These are phyloP conservation scores for Bombus balteatus DNA, from an alignment of 1,140 invertebrate species.

Conservation along the genomic window DNA sequence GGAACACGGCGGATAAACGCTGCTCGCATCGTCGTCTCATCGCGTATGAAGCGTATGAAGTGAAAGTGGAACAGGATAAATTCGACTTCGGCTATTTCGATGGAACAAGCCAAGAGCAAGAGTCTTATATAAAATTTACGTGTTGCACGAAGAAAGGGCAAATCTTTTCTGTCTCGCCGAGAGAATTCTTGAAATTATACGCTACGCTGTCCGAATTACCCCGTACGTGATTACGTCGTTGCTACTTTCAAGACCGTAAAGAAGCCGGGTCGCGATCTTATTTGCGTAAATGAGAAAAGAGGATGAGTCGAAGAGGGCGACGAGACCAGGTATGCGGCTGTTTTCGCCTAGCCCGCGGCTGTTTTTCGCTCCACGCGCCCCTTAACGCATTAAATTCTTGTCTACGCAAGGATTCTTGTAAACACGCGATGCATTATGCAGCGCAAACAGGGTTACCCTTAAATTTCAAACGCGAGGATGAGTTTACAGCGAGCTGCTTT, in stretches of 20 bases:
- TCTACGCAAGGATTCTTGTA: constrained; percentile 14
- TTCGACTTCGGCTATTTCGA: neutral
- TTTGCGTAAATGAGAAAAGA: constrained; percentile 17
- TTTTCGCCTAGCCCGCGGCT: neutral
- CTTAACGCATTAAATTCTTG: constrained; percentile 14
- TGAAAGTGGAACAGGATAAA: too few relatives aligned
- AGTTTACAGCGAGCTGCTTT: neutral
- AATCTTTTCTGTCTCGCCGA: neutral
- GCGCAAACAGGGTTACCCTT: constrained; percentile 4
- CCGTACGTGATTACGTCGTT: neutral
- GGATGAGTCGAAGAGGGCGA: neutral
- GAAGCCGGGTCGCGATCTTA: neutral
- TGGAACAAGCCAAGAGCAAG: neutral
- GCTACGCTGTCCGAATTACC: neutral
- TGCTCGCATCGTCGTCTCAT: too few relatives aligned
- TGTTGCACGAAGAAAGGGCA: too few relatives aligned
- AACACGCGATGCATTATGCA: constrained; percentile 24
- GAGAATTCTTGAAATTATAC: neutral
- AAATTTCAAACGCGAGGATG: constrained; percentile 16
- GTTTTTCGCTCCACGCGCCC: neutral
- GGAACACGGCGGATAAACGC: too few relatives aligned
- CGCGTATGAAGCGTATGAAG: too few relatives aligned
- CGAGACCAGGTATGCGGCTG: neutral
- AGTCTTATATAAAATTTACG: neutral
- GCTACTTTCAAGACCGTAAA: constrained; percentile 1